These are phyloP conservation scores for Cairina moschata DNA, from an alignment of 2,113 vertebrate species.

Conservation along the genomic window DNA sequence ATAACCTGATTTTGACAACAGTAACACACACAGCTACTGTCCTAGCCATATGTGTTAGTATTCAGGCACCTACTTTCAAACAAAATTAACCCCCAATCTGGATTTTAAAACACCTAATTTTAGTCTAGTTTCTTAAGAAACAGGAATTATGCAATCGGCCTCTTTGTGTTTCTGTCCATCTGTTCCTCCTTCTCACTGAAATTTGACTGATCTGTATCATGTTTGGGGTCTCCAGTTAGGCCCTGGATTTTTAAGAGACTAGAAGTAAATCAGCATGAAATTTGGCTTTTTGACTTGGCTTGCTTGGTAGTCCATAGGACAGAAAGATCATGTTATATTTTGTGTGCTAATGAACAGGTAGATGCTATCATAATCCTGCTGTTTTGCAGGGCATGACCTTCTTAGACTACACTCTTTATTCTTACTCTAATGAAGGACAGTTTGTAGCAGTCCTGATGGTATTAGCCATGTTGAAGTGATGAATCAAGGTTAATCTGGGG, in stretches of 20 bases:
- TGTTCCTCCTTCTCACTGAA: slow-evolving; percentile 33
- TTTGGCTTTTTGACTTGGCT: neutral
- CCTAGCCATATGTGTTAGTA: neutral
- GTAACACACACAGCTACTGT: neutral
- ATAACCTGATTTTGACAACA: neutral
- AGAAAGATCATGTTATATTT: neutral
- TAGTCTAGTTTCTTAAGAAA: slow-evolving; percentile 15
- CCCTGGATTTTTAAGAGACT: neutral
- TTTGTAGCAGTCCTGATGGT: neutral
- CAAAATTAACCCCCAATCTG: neutral
- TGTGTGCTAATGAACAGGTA: neutral
- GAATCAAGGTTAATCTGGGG: neutral
- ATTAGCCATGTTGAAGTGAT: neutral
- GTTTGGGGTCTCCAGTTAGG: neutral
- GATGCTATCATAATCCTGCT: neutral
- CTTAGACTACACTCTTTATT: neutral
- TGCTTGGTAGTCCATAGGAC: neutral
- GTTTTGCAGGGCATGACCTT: neutral
- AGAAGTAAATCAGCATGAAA: neutral
- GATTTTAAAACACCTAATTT: slow-evolving; percentile 24
- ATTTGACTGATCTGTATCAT: neutral
- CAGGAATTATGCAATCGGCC: slow-evolving; percentile 13
- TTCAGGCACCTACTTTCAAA: neutral
- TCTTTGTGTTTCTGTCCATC: slow-evolving; percentile 45
- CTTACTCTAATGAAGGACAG: neutral